Conservation (phyloP, 2,797 vertebrate genomes). For the Semaprochilodus insignis region DNA sequence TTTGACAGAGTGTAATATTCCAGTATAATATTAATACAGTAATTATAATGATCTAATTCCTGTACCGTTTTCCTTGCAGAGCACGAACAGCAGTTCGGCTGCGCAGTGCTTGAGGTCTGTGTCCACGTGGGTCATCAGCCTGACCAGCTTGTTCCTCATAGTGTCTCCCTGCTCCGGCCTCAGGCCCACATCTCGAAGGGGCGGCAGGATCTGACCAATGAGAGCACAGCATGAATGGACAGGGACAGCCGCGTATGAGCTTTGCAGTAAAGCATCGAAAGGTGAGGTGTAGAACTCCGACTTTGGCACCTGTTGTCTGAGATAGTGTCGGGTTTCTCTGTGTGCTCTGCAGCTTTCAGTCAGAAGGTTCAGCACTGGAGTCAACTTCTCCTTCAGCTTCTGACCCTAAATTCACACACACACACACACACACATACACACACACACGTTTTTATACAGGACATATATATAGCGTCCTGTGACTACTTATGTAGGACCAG, state of each 20-base stretch:
- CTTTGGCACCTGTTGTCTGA: constrained; percentile 75
- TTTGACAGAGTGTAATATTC: background rate
- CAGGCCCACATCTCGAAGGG: constrained; percentile 77
- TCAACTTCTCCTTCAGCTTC: constrained; percentile 79
- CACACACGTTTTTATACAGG: no score
- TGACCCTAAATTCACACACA: constrained; percentile 65
- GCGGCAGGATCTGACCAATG: constrained; percentile 74
- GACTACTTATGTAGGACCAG: no score
- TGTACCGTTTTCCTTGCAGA: constrained; percentile 83
- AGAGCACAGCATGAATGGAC: constrained; percentile 12
- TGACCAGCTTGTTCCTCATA: constrained; percentile 79
- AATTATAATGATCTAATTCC: background rate
- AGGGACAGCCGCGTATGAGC: background rate
- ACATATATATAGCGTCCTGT: no score
- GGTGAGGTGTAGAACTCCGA: background rate
- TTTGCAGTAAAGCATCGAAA: background rate
- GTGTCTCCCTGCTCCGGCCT: constrained; percentile 82
- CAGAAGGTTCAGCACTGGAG: constrained; percentile 81
- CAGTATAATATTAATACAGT: background rate
- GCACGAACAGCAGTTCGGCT: constrained; percentile 85
- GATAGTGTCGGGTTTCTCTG: constrained; percentile 81
- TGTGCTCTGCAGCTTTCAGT: constrained; percentile 82
- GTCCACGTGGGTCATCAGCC: constrained; percentile 86
- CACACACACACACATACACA: constrained; percentile 13
- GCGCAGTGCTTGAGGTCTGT: constrained; percentile 85